Evolutionary conservation across 2,797 vertebrate genomes (phyloP).

Genomic region (Heteromormyrus szaboi): DNA sequence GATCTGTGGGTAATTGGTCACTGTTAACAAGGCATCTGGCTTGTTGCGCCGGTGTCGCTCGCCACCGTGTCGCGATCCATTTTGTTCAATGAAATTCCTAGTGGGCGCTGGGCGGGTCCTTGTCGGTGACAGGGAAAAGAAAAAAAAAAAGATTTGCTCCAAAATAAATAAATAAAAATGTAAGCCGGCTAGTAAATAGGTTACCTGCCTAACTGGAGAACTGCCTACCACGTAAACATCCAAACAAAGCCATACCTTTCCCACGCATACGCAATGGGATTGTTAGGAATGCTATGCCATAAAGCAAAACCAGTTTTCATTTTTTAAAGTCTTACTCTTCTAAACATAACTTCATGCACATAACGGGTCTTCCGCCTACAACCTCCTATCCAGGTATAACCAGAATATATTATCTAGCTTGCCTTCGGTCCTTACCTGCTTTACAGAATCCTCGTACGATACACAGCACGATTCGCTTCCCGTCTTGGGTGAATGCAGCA

Average conservation of each 20-base stretch:
- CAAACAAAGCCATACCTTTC: background rate
- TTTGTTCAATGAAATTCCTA: constrained; percentile 33
- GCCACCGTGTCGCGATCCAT: constrained; percentile 29
- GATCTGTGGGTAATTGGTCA: background rate
- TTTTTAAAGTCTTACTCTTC: background rate
- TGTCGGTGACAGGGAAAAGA: constrained; percentile 27
- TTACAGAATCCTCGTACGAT: constrained; percentile 15
- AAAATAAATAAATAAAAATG: background rate
- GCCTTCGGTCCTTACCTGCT: constrained; percentile 28
- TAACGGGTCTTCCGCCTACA: background rate
- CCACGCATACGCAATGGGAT: background rate
- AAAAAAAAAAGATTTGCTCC: background rate
- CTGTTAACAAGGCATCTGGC: constrained; percentile 12
- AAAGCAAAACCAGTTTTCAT: background rate
- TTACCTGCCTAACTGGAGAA: background rate
- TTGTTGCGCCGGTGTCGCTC: background rate
- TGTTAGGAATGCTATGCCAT: background rate
- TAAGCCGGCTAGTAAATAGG: background rate
- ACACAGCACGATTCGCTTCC: constrained; percentile 12
- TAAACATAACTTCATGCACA: background rate
- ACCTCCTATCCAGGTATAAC: background rate
- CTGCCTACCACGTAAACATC: background rate
- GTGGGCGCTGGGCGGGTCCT: constrained; percentile 50
- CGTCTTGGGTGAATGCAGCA: constrained; percentile 26
- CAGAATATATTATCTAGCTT: background rate